Evolutionary conservation across 2,113 vertebrate species (phyloP), one percentile per base, ranked within the genome.

Genomic region (Lepidothrix coronata): DNA sequence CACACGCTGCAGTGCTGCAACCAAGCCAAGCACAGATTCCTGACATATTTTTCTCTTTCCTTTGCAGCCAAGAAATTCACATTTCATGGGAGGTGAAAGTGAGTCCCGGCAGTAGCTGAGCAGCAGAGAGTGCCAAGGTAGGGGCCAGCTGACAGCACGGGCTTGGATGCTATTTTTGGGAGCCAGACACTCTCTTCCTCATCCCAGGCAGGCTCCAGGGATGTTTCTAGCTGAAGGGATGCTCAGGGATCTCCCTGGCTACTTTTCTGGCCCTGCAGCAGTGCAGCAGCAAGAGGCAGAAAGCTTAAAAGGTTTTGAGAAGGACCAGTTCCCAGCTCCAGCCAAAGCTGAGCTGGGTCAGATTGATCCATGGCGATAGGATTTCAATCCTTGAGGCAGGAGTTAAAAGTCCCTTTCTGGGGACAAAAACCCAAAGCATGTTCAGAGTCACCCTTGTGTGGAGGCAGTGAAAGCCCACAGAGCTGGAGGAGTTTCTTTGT

Each of bases 121-220:
- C 91, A 31, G 97, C 95, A 71, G 97, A 97, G 96, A 96, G 90
- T 94, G 92, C 84, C 96, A 95, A 97, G 97, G 98, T 98, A 98
- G 20, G 96, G 85, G 94, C 96, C 89, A 76, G 82, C 80, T 98
- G 98, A 97, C 97, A 93, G 96, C 87, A 91, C 77, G 41, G 97
- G 84, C 96, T 96, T 72, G 70, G 43, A 90, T 97, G 97, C 96
- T 97, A 96, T 90, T 97, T 98, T 97, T 97, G 88, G 95, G 97
- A 97, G 91, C 88, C 91, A 85, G 83, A 54, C 13, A 31, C 82
- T 91, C 71, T 96, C 97, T 88, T 97, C 97, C 97, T 43, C 37
- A 6, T 62, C 89, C 96, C 96, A 61, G 58, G 91, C 58, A 14
- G 51, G 66, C 73, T 94, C 28, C 0, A 33, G 83, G 51, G 23